Conservation (phyloP, 64 coral and sea anemone genomes). For the Dendrophyllia cribrosa region DNA sequence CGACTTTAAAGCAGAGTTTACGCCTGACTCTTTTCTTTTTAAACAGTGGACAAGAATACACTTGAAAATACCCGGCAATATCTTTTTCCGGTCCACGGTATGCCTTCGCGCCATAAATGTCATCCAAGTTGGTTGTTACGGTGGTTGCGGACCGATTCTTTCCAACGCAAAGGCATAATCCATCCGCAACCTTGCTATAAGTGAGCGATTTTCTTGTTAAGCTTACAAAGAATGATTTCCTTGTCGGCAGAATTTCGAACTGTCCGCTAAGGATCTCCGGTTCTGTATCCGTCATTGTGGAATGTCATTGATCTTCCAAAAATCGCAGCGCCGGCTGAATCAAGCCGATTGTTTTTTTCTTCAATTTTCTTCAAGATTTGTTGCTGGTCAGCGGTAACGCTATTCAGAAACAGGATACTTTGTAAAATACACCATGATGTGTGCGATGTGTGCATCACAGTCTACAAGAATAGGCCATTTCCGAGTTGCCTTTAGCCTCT, state of each 20-base stretch:
- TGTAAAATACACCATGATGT: too few relatives aligned
- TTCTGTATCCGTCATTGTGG: not conserved
- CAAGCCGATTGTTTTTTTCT: too few relatives aligned
- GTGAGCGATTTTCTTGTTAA: slow-evolving; percentile 1
- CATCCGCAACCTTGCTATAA: not conserved
- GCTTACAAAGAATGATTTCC: not conserved
- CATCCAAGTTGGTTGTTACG: slow-evolving; percentile 10
- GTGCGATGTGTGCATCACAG: too few relatives aligned
- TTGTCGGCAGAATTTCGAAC: slow-evolving; percentile 21
- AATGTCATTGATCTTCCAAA: not conserved
- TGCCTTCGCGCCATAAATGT: slow-evolving; percentile 86
- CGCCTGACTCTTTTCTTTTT: slow-evolving; percentile 66
- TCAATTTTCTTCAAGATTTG: too few relatives aligned
- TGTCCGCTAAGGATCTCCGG: not conserved
- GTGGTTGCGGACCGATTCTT: not conserved
- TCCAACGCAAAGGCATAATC: not conserved
- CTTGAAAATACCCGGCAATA: slow-evolving; percentile 80
- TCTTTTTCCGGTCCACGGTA: slow-evolving; percentile 47
- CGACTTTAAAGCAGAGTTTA: slow-evolving; percentile 78
- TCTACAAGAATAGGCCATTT: too few relatives aligned
- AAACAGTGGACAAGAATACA: slow-evolving; percentile 77
- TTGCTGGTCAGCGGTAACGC: too few relatives aligned
- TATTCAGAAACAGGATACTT: too few relatives aligned
- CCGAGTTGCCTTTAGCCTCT: too few relatives aligned
- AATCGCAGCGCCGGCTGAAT: too few relatives aligned